Conservation (phyloP, 2,888 invertebrate genomes). For the Eudasyphora cyanicolor region DNA sequence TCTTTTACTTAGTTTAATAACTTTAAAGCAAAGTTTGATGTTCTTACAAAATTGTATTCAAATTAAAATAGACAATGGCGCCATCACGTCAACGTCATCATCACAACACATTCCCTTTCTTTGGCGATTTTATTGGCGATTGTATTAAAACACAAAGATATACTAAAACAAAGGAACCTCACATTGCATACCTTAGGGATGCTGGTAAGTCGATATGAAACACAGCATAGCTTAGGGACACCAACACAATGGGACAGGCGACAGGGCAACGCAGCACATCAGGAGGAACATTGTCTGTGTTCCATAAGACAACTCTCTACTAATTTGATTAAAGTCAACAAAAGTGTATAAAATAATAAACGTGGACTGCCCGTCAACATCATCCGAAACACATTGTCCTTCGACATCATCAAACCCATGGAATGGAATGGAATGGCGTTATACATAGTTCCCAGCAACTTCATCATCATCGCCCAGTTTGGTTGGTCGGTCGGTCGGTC, state of each 20-base stretch:
- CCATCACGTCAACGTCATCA: neutral
- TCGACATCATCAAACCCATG: neutral
- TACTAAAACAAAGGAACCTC: neutral
- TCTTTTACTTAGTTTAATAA: no score
- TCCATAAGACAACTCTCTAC: neutral
- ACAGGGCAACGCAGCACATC: neutral
- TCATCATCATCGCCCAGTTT: neutral
- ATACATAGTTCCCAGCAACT: no score
- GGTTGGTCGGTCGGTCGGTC: no score
- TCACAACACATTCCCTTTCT: neutral
- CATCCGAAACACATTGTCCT: neutral
- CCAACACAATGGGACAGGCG: neutral
- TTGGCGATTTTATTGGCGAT: neutral
- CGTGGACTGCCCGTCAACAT: neutral
- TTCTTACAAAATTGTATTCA: no score
- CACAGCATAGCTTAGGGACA: neutral
- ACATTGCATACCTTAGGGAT: neutral
- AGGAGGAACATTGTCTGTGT: neutral
- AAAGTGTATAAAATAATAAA: neutral
- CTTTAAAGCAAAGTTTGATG: no score
- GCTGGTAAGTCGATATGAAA: neutral
- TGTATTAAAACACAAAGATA: no score
- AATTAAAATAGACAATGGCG: neutral
- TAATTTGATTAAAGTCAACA: constrained; percentile 17
- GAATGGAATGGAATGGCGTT: no score